Evolutionary conservation across 1,140 invertebrate species (phyloP).

Genomic region (Macrosteles quadrilineatus): DNA sequence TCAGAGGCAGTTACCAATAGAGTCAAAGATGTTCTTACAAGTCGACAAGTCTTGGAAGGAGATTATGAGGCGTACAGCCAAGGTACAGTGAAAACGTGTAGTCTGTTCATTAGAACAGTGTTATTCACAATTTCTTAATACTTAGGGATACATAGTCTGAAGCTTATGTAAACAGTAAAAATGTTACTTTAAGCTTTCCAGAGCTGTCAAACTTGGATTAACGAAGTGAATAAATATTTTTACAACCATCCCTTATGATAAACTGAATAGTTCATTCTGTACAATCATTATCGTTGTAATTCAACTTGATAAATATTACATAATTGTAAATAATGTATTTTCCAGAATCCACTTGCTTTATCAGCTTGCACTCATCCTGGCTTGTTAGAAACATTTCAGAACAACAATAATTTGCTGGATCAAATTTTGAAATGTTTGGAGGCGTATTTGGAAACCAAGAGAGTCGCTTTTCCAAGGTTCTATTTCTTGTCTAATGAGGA

Average conservation of each 20-base stretch:
- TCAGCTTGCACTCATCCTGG: slow-evolving; percentile 64
- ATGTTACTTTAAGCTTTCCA: no score
- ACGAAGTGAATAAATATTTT: no score
- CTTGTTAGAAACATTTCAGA: slow-evolving; percentile 68
- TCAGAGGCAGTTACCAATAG: slow-evolving; percentile 80
- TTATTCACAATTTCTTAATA: no score
- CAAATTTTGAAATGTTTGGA: slow-evolving; percentile 80
- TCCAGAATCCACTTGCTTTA: slow-evolving; percentile 68
- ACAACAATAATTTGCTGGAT: slow-evolving; percentile 76
- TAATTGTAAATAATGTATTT: no score
- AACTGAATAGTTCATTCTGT: no score
- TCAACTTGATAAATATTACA: no score
- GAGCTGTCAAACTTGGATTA: no score
- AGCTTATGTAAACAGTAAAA: background rate
- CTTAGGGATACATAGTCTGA: no score
- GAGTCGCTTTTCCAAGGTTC: slow-evolving; percentile 87
- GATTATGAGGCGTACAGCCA: slow-evolving; percentile 71
- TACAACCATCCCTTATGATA: no score
- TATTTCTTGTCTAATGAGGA: slow-evolving; percentile 96
- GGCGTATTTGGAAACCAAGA: slow-evolving; percentile 83
- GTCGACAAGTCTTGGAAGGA: slow-evolving; percentile 89
- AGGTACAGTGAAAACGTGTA: slow-evolving; percentile 56
- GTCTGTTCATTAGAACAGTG: background rate
- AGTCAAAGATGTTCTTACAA: slow-evolving; percentile 78
- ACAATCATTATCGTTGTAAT: no score